These are phyloP conservation scores for Tetheella fluctuosa DNA, from an alignment of 2,888 invertebrate genomes.

Conservation along the genomic window DNA sequence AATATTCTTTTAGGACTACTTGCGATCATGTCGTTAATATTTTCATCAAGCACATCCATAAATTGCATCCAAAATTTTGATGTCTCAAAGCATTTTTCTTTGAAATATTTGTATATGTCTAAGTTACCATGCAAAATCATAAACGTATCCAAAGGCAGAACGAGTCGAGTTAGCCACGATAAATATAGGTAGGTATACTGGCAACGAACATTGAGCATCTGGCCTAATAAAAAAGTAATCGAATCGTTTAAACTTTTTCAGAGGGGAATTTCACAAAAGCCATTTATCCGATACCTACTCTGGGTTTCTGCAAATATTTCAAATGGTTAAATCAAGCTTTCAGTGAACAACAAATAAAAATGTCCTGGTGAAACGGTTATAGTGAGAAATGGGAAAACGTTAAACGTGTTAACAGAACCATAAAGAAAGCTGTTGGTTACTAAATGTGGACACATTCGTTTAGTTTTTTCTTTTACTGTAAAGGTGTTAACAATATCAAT, in stretches of 20 bases:
- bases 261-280: constrained; percentile 43
- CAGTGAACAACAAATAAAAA: constrained; percentile 57
- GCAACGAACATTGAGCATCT: constrained; percentile 50
- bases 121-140: constrained; percentile 23
- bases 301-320: constrained; percentile 46
- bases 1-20: too few species aligned
- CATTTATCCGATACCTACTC: constrained; percentile 34
- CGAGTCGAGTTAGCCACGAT: constrained; percentile 30
- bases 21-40: background rate
- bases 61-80: too few species aligned
- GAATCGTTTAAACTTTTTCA: constrained; percentile 39
- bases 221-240: constrained; percentile 55
- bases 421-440: constrained; percentile 40
- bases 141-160: constrained; percentile 38
- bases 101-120: too few species aligned
- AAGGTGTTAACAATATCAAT: background rate
- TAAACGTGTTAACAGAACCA: constrained; percentile 55
- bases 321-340: constrained; percentile 56
- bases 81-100: too few species aligned
- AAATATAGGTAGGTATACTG: constrained; percentile 36
- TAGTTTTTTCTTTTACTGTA: background rate
- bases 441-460: constrained; percentile 35
- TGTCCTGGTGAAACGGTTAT: constrained; percentile 55
- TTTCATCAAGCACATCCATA: too few species aligned
- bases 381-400: constrained; percentile 55